Base-by-base conservation (phyloP, 2,888 invertebrate genomes). In the Caenorhabditis becei region DNA sequence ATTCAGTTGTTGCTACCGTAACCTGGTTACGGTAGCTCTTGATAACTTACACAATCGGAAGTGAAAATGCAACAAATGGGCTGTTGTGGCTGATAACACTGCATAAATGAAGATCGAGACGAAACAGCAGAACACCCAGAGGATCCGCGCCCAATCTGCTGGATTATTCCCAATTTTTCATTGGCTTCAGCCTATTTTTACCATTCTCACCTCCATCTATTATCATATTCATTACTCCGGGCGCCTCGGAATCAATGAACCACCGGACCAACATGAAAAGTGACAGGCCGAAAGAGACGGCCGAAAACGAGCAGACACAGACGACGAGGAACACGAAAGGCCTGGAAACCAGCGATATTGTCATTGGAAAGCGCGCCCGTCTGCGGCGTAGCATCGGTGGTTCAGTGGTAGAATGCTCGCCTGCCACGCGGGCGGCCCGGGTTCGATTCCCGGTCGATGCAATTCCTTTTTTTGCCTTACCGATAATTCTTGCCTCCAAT, bases 401-500 rank as follows among this genome's bases (percentile, higher is more conserved):
- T 86, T 86, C 86, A 87, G 84, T 87, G 86, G 86, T 87, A 87
- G 85, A 87, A 87, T 87, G 83, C 86, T 86, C 87, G 87, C 84
- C 87, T 86, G 84, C 86, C 87, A 87, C 87, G 87, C 84, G 87
- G 84, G 84, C 83, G 86, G 81, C 84, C 86, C 87, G 85, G 87
- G 86, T 87, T 86, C 85, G 85, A 86, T 87, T 87, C 86, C 86
- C 87, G 86, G 86, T 71, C 85, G 85, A 86, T 82, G 86, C 79
- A 81, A 82, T 65, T 67, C 53, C 58, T 79, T 83, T 80, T 59
- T 32, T 18, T 24, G 11, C n/a, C 59, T 79, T 18, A 88, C 87
- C 75, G 80, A 58, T 90, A 90, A 58, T 90, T 90, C n/a, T 61
- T 78, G 3, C 71, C 69, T 11, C 98, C 98, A 81, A 98, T 94